Percentiles rank a stretch among this genome's conserved stretches.
Conservation (phyloP, 1,140 invertebrate species). For the Penaeus indicus region DNA sequence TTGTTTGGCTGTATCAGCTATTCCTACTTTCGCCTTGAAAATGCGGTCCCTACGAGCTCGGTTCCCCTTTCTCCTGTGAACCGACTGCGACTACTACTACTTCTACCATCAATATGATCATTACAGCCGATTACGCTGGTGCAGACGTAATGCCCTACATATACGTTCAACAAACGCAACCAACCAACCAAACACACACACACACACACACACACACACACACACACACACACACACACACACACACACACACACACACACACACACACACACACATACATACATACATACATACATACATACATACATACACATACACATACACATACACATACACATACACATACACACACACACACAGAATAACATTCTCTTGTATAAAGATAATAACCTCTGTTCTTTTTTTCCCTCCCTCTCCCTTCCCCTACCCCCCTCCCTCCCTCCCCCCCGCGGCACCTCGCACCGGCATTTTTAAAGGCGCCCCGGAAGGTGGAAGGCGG, state of each 20-base stretch:
- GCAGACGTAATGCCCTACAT: background rate
- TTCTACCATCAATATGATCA: background rate
- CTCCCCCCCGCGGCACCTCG: background rate
- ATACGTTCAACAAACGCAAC: background rate
- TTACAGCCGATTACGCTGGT: background rate
- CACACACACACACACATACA: background rate
- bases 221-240: background rate
- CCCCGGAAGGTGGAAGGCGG: too few species aligned
- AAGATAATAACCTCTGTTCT: background rate
- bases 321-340: background rate
- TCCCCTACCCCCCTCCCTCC: background rate
- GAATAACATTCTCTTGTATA: background rate
- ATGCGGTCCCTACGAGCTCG: too few species aligned
- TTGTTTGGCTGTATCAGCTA: too few species aligned
- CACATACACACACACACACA: background rate
- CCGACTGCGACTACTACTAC: constrained; percentile 7
- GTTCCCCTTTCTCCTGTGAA: too few species aligned
- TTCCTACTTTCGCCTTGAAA: too few species aligned
- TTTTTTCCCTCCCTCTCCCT: background rate
- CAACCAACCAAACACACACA: background rate
- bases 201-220: background rate
- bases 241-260: background rate
- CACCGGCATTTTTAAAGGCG: background rate
- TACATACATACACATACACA: background rate
- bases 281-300: background rate